Evolutionary conservation across 2,797 vertebrate genomes (phyloP).

Genomic region (Sebastes matsubarae): DNA sequence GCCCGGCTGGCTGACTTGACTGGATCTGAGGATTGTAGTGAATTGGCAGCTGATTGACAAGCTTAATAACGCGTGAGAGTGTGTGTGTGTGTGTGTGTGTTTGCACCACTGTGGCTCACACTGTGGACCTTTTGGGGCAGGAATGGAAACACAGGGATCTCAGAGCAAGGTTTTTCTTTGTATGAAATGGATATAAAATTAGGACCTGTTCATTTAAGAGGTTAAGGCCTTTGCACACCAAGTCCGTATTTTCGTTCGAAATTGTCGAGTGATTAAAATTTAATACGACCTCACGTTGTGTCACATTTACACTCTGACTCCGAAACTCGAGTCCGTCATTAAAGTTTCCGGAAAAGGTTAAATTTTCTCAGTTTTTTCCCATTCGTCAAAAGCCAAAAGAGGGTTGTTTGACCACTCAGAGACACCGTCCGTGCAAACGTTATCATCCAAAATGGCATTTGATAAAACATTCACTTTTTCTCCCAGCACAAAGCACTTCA

Average conservation of each 20-base stretch:
- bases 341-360: too few relatives aligned
- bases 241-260: too few relatives aligned
- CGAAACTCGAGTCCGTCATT: too few relatives aligned
- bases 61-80: constrained; percentile 53
- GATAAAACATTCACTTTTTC: too few relatives aligned
- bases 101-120: constrained; percentile 33
- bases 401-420: too few relatives aligned
- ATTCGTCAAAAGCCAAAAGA: too few relatives aligned
- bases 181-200: not conserved
- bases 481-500: too few relatives aligned
- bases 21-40: constrained; percentile 39
- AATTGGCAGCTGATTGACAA: constrained; percentile 64
- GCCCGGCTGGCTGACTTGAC: constrained; percentile 41
- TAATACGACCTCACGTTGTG: too few relatives aligned
- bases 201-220: not conserved
- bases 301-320: too few relatives aligned
- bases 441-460: accelerated
- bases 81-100: constrained; percentile 36
- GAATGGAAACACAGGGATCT: constrained; percentile 12
- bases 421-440: too few relatives aligned
- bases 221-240: too few relatives aligned
- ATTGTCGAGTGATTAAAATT: too few relatives aligned
- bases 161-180: constrained; percentile 1
- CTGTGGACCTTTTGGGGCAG: constrained; percentile 28
- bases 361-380: accelerated